These are phyloP conservation scores for Troilus luridus DNA, from an alignment of 2,888 invertebrate genomes.

Conservation along the genomic window DNA sequence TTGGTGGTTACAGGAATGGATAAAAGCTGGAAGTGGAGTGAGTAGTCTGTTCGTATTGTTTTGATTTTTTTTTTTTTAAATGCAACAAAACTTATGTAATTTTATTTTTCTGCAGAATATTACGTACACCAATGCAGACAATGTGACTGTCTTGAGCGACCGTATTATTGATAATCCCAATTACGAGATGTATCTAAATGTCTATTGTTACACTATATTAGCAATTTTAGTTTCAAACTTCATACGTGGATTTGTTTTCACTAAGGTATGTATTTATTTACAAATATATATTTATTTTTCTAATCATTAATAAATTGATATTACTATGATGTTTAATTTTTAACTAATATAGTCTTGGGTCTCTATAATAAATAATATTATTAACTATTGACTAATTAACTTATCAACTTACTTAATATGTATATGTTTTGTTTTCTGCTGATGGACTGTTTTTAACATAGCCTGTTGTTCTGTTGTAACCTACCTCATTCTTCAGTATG, in stretches of 20 bases:
- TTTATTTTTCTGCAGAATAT: constrained; percentile 53
- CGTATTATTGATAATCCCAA: constrained; percentile 72
- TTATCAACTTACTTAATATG: too few relatives aligned
- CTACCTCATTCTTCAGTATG: too few relatives aligned
- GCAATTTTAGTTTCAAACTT: constrained; percentile 72
- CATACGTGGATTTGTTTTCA: constrained; percentile 73
- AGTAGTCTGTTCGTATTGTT: constrained; percentile 66
- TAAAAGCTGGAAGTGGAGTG: constrained; percentile 69
- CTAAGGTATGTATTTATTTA: constrained; percentile 68
- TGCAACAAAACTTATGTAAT: background rate
- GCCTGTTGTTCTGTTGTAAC: too few relatives aligned
- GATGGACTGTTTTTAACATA: too few relatives aligned
- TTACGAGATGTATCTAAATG: constrained; percentile 71
- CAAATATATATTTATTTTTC: background rate
- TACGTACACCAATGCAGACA: background rate
- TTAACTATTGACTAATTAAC: too few relatives aligned
- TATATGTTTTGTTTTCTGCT: too few relatives aligned
- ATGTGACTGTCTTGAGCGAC: background rate
- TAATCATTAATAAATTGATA: background rate
- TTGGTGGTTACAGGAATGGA: constrained; percentile 76
- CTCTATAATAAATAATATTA: too few relatives aligned
- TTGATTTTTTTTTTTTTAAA: background rate
- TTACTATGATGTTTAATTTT: too few relatives aligned
- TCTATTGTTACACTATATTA: constrained; percentile 72
- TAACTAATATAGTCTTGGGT: too few relatives aligned